Evolutionary conservation across 2,797 vertebrate genomes (phyloP), one percentile per base, ranked within the genome.

Genomic region (Eleutherodactylus coqui): DNA sequence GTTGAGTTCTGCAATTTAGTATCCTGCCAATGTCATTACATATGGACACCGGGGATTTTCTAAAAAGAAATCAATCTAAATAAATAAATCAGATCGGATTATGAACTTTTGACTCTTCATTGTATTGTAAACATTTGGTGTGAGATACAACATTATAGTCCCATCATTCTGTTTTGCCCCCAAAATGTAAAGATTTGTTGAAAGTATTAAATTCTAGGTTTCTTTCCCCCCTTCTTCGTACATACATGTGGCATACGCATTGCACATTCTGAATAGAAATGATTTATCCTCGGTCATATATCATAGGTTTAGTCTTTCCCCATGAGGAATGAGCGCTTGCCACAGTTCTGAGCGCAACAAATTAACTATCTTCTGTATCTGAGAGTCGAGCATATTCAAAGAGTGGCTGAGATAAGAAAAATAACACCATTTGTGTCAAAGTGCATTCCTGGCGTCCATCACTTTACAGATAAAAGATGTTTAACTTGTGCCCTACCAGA

Each of bases 351-450:
- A 27, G 41, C 7, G n/a, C 47, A 75, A 60, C 79, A 76, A 86
- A 81, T 82, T n/a, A 77, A 38, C 51, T 82, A 82, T 86, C 85
- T 67, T 67, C 38, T 32, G n/a, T n/a, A 67, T 86, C 79, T 82
- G 41, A 58, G 69, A 49, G 70, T 64, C 41, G 34, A 53, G 24
- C 72, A 55, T 72, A 79, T 78, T 87, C 64, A 83, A 67, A 83
- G 75, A 72, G 67, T 53, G 29, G 34, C 55, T 11, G 70, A 83
- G 85, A 83, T 87, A 87, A 76, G 81, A 7, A 64, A 83, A 83
- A 83, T 79, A 87, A 69, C 81, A 87, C 86, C 64, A 73, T 87
- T 84, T 84, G 82, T 87, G 86, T 84, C 76, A 84, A 81, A 87
- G 82, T 53, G 36, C 82, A 81, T 80, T 84, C 82, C 86, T 80